These are phyloP conservation scores for Anseranas semipalmata DNA, from an alignment of 2,113 vertebrate species.

Conservation along the genomic window DNA sequence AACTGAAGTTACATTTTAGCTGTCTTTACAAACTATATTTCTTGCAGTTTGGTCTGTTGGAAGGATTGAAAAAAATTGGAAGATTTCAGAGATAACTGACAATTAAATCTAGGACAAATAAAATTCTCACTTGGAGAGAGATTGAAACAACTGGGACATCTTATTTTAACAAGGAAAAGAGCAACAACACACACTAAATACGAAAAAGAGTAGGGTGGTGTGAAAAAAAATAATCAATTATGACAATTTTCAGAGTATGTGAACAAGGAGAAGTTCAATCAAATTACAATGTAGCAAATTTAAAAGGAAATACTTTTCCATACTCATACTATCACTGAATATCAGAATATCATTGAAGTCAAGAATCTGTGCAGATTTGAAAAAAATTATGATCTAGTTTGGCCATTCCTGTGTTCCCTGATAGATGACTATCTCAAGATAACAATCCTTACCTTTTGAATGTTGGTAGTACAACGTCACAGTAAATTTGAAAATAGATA, in stretches of 20 bases:
- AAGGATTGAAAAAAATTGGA: neutral
- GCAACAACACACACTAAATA: neutral
- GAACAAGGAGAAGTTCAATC: neutral
- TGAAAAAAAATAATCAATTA: neutral
- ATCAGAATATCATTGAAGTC: neutral
- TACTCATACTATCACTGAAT: neutral
- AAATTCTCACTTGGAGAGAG: neutral
- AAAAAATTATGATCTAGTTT: neutral
- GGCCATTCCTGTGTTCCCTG: neutral
- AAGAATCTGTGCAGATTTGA: neutral
- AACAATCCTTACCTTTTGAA: neutral
- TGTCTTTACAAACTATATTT: neutral
- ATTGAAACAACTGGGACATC: neutral
- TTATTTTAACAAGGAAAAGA: neutral
- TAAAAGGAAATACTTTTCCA: neutral
- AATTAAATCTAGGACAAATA: slow-evolving; percentile 12
- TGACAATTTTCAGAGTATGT: neutral
- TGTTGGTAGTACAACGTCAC: neutral
- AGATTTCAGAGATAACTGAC: neutral
- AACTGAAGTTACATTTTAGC: neutral
- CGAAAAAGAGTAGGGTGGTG: neutral
- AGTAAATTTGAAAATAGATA: neutral
- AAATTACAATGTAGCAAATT: neutral
- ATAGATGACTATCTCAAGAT: neutral
- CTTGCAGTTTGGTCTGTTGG: neutral